Base-by-base conservation (phyloP, 1,140 invertebrate species). In the Cydia pomonella region DNA sequence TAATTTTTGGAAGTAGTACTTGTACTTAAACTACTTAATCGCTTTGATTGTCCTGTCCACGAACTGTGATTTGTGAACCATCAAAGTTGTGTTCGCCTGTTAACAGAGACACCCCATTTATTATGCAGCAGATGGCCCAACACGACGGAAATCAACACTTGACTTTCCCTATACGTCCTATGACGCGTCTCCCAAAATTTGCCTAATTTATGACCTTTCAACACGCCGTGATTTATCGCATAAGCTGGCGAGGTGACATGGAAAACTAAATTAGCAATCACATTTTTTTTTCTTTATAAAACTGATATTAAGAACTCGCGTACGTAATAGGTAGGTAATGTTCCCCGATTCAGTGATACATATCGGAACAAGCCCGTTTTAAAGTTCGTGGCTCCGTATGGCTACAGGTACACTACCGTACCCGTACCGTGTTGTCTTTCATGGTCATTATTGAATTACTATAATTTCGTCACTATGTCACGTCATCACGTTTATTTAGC, bases 121-220 rank as follows among this genome's bases (percentile, higher is more conserved):
- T 59, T 59, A 59, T 23, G 18, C 53, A 59, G 53, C 53, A 59
- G 53, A 59, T 59, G 50, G 21, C 53, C 53, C 7, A 59, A 23
- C 21, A 59, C 53, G 53, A 21, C 53, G 53, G 53, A 59, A 59
- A 9, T 59, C 9, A 23, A 59, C 53, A 59, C 5, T 59, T 16
- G 53, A 12, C 53, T 23, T 59, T 59, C 53, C 53, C 53, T 23
- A 23, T 23, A 23, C 53, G 53, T 59, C 21, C 21, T 59, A 59
- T 21, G 21, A 6, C 53, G 2, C 18, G 7, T 23, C 7, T 59
- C 53, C 50, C 50, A 53, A 53, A 50, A n/a, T n/a, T 16, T 50
- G n/a, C 50, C 53, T 59, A 59, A 59, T 59, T 59, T 59, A 59
- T 59, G 53, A 59, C 21, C 21, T 23, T 10, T 59, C 53, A 59